Evolutionary conservation across 2,113 vertebrate species (phyloP).

Genomic region (Scytalopus superciliaris): DNA sequence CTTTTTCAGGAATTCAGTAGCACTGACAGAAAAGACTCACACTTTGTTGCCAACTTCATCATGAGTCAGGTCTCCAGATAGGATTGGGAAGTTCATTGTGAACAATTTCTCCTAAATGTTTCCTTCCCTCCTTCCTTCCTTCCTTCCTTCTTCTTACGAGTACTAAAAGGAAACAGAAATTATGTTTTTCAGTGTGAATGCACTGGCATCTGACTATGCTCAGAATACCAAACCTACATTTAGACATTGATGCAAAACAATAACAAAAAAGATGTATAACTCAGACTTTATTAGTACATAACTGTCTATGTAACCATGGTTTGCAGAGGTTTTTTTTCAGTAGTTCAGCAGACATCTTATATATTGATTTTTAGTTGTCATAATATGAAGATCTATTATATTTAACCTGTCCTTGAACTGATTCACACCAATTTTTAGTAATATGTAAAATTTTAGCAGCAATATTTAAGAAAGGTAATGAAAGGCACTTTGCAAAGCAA

Average conservation of each 20-base stretch:
- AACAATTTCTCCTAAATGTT: not conserved
- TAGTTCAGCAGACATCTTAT: not conserved
- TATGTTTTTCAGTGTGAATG: not conserved
- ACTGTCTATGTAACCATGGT: not conserved
- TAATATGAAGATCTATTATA: not conserved
- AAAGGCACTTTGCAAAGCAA: not conserved
- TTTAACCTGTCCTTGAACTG: not conserved
- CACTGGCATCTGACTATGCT: not conserved
- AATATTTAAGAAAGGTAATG: not conserved
- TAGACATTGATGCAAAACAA: not conserved
- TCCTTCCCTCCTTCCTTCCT: not conserved
- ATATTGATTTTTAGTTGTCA: not conserved
- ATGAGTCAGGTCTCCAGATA: not conserved
- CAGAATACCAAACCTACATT: not conserved
- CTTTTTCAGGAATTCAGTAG: not conserved
- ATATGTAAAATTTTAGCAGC: not conserved
- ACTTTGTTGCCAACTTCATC: fast-evolving
- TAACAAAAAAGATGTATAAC: not conserved
- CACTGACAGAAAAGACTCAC: not conserved
- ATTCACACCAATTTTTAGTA: not conserved
- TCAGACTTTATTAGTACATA: not conserved
- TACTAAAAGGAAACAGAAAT: not conserved
- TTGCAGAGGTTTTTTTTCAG: not conserved
- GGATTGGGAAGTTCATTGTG: not conserved
- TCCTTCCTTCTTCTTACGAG: not conserved